These are phyloP conservation scores for Edolisoma coerulescens DNA, from an alignment of 2,113 vertebrate genomes.

Conservation along the genomic window DNA sequence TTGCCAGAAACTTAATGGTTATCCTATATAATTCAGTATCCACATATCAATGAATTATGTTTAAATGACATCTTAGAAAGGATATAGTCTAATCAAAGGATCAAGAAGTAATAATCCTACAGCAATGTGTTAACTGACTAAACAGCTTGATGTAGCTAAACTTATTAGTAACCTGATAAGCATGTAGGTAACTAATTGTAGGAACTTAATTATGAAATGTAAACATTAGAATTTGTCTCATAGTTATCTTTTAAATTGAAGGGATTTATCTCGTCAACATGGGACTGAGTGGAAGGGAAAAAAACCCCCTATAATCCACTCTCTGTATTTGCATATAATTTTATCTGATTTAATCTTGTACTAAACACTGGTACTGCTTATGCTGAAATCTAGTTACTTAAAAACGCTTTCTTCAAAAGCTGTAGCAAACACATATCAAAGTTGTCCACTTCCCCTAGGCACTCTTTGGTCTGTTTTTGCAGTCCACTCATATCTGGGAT, in stretches of 20 bases:
- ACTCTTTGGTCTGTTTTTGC: neutral
- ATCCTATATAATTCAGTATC: neutral
- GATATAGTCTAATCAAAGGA: neutral
- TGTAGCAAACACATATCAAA: neutral
- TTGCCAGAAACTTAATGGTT: neutral
- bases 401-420: neutral
- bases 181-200: slow-evolving; percentile 22
- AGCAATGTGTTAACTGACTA: neutral
- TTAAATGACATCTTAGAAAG: neutral
- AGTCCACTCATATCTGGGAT: neutral
- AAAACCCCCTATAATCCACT: neutral
- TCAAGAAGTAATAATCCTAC: neutral
- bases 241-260: slow-evolving; percentile 18
- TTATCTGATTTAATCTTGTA: neutral
- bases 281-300: neutral
- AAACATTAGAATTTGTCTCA: slow-evolving; percentile 17
- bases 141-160: slow-evolving; percentile 9
- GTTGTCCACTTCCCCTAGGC: neutral
- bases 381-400: neutral
- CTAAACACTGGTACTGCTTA: neutral
- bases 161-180: slow-evolving; percentile 45
- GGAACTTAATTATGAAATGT: slow-evolving; percentile 23
- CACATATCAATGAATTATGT: neutral
- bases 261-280: neutral
- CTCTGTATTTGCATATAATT: neutral